Evolutionary conservation across 2,797 vertebrate genomes (phyloP).

Genomic region (Pseudochaenichthys georgianus): DNA sequence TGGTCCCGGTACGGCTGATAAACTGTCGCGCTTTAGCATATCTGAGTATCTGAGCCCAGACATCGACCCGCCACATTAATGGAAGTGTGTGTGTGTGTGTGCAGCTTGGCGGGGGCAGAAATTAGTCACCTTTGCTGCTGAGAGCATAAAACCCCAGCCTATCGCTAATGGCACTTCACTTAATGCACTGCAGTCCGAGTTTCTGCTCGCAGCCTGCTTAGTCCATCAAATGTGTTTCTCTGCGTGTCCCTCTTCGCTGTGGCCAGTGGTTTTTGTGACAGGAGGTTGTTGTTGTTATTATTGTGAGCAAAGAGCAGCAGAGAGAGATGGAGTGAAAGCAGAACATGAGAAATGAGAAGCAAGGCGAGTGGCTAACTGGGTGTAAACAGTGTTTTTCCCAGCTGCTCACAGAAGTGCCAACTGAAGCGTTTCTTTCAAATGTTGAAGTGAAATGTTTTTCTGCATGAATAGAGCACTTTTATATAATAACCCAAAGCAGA

Average conservation of each 20-base stretch:
- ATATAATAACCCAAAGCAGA: neutral
- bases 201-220: conserved; percentile 31
- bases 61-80: conserved; percentile 57
- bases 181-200: conserved; percentile 51
- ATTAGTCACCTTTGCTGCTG: conserved; percentile 56
- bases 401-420: conserved; percentile 33
- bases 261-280: conserved; percentile 35
- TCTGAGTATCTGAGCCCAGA: conserved; percentile 43
- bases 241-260: conserved; percentile 23
- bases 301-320: conserved; percentile 26
- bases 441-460: conserved; percentile 22
- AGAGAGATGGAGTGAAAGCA: conserved; percentile 29
- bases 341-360: conserved; percentile 47
- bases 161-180: conserved; percentile 56
- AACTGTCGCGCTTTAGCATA: conserved; percentile 20
- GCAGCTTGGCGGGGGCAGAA: conserved; percentile 3
- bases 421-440: conserved; percentile 20
- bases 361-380: conserved; percentile 28
- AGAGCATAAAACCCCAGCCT: conserved; percentile 22
- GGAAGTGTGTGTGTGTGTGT: conserved; percentile 27
- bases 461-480: neutral
- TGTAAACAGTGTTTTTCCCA: conserved; percentile 33
- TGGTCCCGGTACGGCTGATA: conserved; percentile 3
- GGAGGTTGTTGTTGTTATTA: conserved; percentile 43
- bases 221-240: conserved; percentile 25